Percentiles rank a stretch among this genome's conserved stretches.
Conservation (phyloP, 2,113 vertebrate species). For the Salvelinus sp. region DNA sequence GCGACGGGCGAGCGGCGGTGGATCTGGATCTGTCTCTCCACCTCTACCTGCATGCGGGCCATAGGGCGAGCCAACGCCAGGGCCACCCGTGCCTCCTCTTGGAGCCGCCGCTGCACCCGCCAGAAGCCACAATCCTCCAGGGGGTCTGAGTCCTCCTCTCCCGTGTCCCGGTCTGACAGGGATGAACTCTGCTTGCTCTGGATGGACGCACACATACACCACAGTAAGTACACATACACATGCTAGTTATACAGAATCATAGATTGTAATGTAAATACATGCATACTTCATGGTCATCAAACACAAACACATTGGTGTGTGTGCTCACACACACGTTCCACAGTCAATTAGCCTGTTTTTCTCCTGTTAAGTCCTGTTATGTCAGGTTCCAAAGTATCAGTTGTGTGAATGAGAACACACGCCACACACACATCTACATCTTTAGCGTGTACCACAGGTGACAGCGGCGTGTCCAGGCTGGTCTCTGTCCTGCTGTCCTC, state of each 20-base stretch:
- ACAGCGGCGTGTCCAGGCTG: conserved; percentile 92
- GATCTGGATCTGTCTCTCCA: conserved; percentile 90
- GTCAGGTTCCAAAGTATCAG: not conserved
- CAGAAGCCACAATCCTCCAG: conserved; percentile 95
- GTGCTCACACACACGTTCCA: no score
- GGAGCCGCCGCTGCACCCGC: conserved; percentile 88
- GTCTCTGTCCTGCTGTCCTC: conserved; percentile 98
- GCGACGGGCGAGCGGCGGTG: conserved; percentile 95
- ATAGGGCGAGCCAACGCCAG: conserved; percentile 94
- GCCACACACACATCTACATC: not conserved
- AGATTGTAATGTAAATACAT: no score
- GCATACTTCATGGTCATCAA: not conserved
- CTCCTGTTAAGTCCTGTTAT: no score
- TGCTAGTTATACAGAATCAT: not conserved
- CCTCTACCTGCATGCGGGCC: conserved; percentile 98
- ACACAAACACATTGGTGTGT: not conserved
- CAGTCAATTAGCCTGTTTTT: no score
- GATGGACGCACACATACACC: no score
- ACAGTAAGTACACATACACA: not conserved
- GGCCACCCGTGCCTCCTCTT: conserved; percentile 95
- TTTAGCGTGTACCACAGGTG: conserved; percentile 82
- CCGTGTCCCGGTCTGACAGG: conserved; percentile 92
- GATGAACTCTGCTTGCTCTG: conserved; percentile 98
- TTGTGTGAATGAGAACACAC: not conserved
- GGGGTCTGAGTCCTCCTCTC: conserved; percentile 92